A percentile compares a stretch with the other conserved stretches of the same genome.
Evolutionary conservation across 1,140 invertebrate species (phyloP).

Genomic region (Drosophila ercepeae): DNA sequence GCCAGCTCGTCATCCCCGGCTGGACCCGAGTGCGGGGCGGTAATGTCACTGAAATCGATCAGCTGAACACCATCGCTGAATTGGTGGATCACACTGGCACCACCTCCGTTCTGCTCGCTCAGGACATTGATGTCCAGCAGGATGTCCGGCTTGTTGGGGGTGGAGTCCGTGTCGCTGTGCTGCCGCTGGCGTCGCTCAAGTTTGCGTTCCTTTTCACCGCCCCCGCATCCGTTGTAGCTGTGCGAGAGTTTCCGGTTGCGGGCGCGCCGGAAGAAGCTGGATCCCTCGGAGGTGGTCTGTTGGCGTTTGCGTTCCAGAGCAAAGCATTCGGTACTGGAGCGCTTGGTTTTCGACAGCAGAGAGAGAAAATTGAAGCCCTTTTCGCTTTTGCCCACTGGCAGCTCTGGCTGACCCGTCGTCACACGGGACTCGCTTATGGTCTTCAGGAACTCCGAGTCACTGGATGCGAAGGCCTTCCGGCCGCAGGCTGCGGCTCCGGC

Average conservation of each 20-base stretch:
- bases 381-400: slow-evolving; percentile 45
- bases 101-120: slow-evolving; percentile 52
- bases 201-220: slow-evolving; percentile 65
- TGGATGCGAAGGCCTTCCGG: slow-evolving; percentile 65
- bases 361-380: slow-evolving; percentile 76
- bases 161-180: slow-evolving; percentile 79
- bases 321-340: slow-evolving; percentile 76
- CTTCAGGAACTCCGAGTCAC: slow-evolving; percentile 80
- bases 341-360: slow-evolving; percentile 73
- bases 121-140: slow-evolving; percentile 80
- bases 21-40: neutral
- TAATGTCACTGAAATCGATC: slow-evolving; percentile 67
- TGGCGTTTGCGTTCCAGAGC: slow-evolving; percentile 73
- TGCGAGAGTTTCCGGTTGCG: slow-evolving; percentile 79
- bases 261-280: slow-evolving; percentile 70
- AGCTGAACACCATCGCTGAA: slow-evolving; percentile 68
- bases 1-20: slow-evolving; percentile 61
- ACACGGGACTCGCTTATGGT: slow-evolving; percentile 54
- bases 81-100: slow-evolving; percentile 53
- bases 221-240: slow-evolving; percentile 74
- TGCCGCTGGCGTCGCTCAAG: slow-evolving; percentile 64
- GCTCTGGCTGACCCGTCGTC: slow-evolving; percentile 24
- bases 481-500: slow-evolving; percentile 46
- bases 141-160: slow-evolving; percentile 78
- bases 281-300: slow-evolving; percentile 73